Base-by-base conservation (phyloP, 2,797 vertebrate species). In the Chaenodraco wilsoni region DNA sequence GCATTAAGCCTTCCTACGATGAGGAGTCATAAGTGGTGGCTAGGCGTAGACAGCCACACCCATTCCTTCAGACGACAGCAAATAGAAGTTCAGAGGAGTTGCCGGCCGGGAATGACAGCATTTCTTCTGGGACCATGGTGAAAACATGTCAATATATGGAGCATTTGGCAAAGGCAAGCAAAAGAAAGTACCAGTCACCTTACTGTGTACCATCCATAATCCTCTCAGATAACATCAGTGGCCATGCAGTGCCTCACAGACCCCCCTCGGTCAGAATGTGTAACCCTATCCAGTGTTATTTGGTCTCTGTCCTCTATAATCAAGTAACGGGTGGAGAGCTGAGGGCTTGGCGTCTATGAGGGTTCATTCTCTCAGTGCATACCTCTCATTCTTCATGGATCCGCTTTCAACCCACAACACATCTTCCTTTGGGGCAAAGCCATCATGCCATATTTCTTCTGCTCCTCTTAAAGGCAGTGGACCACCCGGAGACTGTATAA, bases 141-240 rank as follows among this genome's bases (percentile, higher is more conserved):
- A 77, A 73, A 84, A 73, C 78, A 78, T 83, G 69, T 87, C 74
- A 91, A 90, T 87, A 88, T 89, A 88, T 74, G 74, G 74, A 51
- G 61, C 79, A 75, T 74, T 43, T 75, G 74, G 55, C 72, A 57
- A 37, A 72, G 54, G 33, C 33, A 61, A 62, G 72, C 46, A 63
- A 65, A 58, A 82, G 74, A 70, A 68, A 63, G 72, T 74, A 54
- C 51, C 45, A 68, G 58, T 82, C 79, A 58, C 60, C 58, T 84
- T 77, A 81, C 73, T 52, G 56, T 78, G 45, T 69, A 6, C 33
- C 49, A 1, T 55, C 60, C 52, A 68, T 58, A 61, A 72, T 69
- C 63, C 12, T 69, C 69, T 66, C 76, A 71, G 54, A 65, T 80
- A 74, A 72, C 76, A 71, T 33, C 41, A 33, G 71, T 57, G 67